These are phyloP conservation scores for Spea multiplicata DNA, from an alignment of 2,113 vertebrate species.

Conservation along the genomic window DNA sequence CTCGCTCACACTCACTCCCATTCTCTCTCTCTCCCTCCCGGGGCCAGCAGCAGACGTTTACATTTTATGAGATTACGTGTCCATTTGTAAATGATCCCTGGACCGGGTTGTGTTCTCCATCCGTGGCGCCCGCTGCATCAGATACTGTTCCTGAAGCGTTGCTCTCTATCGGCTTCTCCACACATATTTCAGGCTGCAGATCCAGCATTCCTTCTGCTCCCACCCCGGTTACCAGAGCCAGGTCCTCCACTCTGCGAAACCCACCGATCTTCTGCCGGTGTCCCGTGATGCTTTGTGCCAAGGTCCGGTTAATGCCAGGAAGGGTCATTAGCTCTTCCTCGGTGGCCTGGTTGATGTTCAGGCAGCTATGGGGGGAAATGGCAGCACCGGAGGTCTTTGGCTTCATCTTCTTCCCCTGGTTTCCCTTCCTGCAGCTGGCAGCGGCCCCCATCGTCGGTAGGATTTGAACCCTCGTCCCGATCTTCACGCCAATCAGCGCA, in stretches of 20 bases:
- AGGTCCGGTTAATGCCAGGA: slow-evolving; percentile 33
- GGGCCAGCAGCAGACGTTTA: too few species aligned
- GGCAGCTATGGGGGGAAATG: background rate
- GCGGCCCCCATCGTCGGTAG: slow-evolving; percentile 22
- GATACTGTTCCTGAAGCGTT: background rate
- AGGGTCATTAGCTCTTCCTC: slow-evolving; percentile 52
- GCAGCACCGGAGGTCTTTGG: background rate
- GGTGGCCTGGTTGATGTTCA: slow-evolving; percentile 48
- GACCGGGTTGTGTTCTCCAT: too few species aligned
- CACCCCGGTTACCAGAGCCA: slow-evolving; percentile 44
- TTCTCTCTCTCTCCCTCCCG: too few species aligned
- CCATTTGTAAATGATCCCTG: too few species aligned
- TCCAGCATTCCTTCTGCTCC: slow-evolving; percentile 45
- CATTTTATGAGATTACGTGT: too few species aligned
- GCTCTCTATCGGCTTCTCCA: background rate
- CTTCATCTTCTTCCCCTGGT: background rate
- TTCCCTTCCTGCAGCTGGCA: slow-evolving; percentile 21
- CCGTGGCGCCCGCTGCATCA: too few species aligned
- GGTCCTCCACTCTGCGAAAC: slow-evolving; percentile 49
- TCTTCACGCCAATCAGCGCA: too few species aligned
- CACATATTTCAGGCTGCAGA: slow-evolving; percentile 43
- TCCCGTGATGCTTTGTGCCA: slow-evolving; percentile 43
- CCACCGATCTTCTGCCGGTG: slow-evolving; percentile 41
- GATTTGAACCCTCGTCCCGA: background rate
- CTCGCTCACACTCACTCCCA: too few species aligned